A percentile compares a stretch with the other conserved stretches of the same genome.
These are phyloP conservation scores for Callosobruchus maculatus DNA, from an alignment of 2,888 invertebrate genomes.

Conservation along the genomic window DNA sequence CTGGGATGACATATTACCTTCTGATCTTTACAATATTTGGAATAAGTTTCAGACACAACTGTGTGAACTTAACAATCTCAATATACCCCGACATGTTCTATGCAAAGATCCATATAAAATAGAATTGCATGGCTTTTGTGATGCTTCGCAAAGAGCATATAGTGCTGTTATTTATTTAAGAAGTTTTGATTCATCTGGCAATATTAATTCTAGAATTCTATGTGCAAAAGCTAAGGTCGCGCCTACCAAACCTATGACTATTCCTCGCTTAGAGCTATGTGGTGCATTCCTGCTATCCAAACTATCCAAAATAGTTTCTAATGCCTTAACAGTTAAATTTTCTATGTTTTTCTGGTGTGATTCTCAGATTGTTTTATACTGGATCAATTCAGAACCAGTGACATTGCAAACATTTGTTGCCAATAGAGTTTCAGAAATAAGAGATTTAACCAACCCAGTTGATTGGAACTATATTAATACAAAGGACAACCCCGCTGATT, in stretches of 20 bases:
- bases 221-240: constrained; percentile 15
- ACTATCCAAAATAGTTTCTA: no score
- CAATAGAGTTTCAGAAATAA: constrained; percentile 34
- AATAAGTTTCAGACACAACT: no score
- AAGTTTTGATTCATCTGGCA: constrained; percentile 1
- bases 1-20: not conserved
- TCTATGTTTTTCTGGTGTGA: constrained; percentile 21
- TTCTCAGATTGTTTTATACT: constrained; percentile 20
- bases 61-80: no score
- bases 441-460: constrained; percentile 12
- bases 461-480: no score
- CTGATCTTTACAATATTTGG: no score
- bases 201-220: constrained; percentile 8
- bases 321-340: no score
- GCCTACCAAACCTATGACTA: constrained; percentile 17
- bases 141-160: constrained; percentile 11
- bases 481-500: constrained; percentile 33
- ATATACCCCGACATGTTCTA: no score
- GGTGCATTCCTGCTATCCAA: not conserved
- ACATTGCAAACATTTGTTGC: constrained; percentile 26
- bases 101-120: no score
- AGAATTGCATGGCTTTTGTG: constrained; percentile 22
- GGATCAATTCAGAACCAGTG: constrained; percentile 15
- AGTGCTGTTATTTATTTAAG: constrained; percentile 14
- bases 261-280: constrained; percentile 16